Conservation (phyloP, 2,113 vertebrate species). For the Colius striatus region DNA sequence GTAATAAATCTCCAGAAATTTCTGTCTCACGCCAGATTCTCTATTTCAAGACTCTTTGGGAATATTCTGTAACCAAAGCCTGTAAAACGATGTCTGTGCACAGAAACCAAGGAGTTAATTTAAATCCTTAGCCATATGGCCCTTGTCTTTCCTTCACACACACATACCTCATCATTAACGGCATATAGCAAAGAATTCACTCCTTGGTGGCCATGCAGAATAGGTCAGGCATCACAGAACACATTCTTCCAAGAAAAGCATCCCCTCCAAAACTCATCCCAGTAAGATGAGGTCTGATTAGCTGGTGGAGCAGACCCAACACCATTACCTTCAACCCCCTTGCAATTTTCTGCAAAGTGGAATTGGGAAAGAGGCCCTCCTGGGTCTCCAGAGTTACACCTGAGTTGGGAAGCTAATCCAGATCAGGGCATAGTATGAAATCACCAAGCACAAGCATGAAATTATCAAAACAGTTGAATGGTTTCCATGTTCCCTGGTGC, state of each 20-base stretch:
- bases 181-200: neutral
- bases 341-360: neutral
- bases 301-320: neutral
- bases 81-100: neutral
- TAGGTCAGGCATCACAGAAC: neutral
- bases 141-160: neutral
- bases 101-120: neutral
- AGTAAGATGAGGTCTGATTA: neutral
- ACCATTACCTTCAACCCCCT: neutral
- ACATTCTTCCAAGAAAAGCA: neutral
- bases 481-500: neutral
- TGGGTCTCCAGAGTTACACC: neutral
- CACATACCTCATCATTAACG: fast-evolving
- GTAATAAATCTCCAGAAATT: neutral
- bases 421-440: neutral
- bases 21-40: neutral
- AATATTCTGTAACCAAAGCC: neutral
- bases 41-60: neutral
- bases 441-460: neutral
- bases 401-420: neutral
- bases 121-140: neutral
- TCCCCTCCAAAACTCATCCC: neutral
- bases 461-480: neutral
- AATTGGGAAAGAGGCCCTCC: neutral
- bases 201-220: neutral